Evolutionary conservation across 2,888 invertebrate species (phyloP), one percentile per base, ranked within the genome.

Genomic region (Ectemnius continuus): DNA sequence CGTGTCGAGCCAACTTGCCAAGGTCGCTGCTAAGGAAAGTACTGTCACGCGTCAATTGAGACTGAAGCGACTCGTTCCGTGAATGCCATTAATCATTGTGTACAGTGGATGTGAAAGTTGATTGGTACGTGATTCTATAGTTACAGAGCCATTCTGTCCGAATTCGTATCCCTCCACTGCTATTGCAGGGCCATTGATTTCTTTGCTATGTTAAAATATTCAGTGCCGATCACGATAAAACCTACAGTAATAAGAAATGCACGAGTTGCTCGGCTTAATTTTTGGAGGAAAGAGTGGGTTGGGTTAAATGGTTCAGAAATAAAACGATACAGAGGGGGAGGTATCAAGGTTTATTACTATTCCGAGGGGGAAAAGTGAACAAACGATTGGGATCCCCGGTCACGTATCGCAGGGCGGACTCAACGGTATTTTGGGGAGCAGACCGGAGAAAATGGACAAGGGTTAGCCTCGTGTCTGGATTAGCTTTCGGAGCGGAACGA

Each of bases 401-500:
- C 84, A 84, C 84, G 84, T 84, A 79, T 74, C 70, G 65, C 48
- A 61, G 62, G 70, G 65, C 78, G 65, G 75, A 75, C 70, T 75
- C 78, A 80, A 78, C 28, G 76, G 82, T 82, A 84, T 84, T 83
- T 84, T 75, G 62, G 79, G 76, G 75, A 61, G 82, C 71, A 63
- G 75, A 71, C 71, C 75, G 67, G 76, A 76, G 81, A 73, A 83
- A 83, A 84, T 78, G 83, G 77, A 84, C 83, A 81, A 81, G 82
- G 79, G 85, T 84, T 83, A 76, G 80, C 72, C 78, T 76, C 75
- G 80, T 78, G 72, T 81, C 79, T 74, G 80, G 76, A 85, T 85
- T 82, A 84, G 80, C 81, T 82, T 83, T 75, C 72, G 76, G 71
- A 78, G 76, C 75, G 80, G 78, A 78, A 80, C 85, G 84, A 86